These are phyloP conservation scores for Rhinella marina DNA, from an alignment of 2,797 vertebrate species.

Conservation along the genomic window DNA sequence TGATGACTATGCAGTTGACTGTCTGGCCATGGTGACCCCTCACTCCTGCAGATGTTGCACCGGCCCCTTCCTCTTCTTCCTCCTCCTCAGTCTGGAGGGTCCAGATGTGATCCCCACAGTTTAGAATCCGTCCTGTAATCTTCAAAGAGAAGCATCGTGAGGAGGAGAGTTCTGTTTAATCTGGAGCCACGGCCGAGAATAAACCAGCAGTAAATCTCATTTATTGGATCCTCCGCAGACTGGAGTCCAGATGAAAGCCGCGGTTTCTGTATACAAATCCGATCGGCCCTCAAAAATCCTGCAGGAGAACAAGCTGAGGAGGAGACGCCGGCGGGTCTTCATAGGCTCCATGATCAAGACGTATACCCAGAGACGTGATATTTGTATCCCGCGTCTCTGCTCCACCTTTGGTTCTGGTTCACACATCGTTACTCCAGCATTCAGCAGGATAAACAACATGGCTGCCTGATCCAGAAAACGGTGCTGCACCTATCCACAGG, in stretches of 20 bases:
- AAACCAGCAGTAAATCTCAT: conserved; percentile 14
- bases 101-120: neutral
- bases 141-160: conserved; percentile 1
- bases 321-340: neutral
- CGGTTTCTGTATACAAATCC: no score
- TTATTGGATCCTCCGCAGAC: neutral
- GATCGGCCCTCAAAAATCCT: no score
- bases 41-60: neutral
- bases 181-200: neutral
- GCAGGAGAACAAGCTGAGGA: neutral
- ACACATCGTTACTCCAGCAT: neutral
- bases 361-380: neutral
- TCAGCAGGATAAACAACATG: neutral
- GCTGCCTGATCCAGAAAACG: neutral
- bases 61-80: neutral
- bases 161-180: neutral
- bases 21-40: neutral
- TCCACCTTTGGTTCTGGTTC: conserved; percentile 5
- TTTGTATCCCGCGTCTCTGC: no score
- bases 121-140: neutral
- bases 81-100: neutral
- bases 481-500: neutral
- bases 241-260: neutral
- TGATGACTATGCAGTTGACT: no score
- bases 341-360: neutral